phyloP scores from a whole-genome alignment of 1,140 invertebrate genomes.

The Cydia strobilella region DNA sequence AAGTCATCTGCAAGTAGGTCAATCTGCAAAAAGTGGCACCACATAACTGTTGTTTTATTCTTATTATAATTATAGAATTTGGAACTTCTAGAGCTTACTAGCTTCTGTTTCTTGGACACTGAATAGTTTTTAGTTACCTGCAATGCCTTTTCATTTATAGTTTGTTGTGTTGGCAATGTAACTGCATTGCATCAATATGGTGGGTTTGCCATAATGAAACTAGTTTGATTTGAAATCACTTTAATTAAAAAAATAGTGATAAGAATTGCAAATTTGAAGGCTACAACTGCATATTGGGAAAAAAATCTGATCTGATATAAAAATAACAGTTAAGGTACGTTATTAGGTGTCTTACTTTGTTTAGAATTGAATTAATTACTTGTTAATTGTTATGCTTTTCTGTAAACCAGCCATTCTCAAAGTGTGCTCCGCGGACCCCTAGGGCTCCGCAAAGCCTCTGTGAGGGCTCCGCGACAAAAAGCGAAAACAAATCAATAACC shows the following conservation, averaged over 20 bases:
- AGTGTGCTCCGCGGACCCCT: no score
- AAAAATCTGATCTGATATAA: not conserved
- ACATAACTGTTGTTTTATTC: conserved; percentile 20
- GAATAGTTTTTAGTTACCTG: not conserved
- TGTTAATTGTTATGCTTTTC: no score
- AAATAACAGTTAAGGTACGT: no score
- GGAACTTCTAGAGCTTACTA: not conserved
- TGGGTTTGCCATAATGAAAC: not conserved
- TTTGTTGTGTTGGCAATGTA: not conserved
- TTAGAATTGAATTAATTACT: no score
- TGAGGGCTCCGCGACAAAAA: no score
- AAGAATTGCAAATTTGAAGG: not conserved
- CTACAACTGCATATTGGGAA: not conserved
- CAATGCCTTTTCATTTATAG: not conserved
- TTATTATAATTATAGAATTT: conserved; percentile 14
- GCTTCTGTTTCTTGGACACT: not conserved
- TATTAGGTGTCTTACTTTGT: no score
- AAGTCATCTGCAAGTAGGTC: conserved; percentile 30
- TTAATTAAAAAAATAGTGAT: not conserved
- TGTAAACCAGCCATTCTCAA: no score
- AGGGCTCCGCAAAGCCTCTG: no score
- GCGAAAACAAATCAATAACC: no score
- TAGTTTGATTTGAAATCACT: not conserved
- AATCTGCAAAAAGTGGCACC: conserved; percentile 31
- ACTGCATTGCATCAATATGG: conserved; percentile 17